A percentile compares a stretch with the other conserved stretches of the same genome.
phyloP scores from a whole-genome alignment of 2,888 invertebrate genomes.

The Oxystoma pomonae region DNA sequence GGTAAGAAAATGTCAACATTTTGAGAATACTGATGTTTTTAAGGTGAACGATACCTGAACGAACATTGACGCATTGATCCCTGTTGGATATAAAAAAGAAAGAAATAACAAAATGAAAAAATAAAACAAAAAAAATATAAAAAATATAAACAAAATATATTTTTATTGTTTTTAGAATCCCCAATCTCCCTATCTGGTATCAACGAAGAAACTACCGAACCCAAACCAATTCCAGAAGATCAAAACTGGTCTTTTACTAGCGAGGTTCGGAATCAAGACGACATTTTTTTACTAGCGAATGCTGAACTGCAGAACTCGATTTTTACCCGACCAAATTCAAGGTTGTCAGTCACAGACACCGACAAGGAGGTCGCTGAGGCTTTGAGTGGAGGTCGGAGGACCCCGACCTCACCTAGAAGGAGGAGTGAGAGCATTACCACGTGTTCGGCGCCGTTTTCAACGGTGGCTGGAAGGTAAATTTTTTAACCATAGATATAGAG shows the following conservation, averaged over 20 bases:
- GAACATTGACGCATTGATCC: too few species aligned
- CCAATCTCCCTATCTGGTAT: conserved; percentile 47
- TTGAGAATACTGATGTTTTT: neutral
- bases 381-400: conserved; percentile 50
- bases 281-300: conserved; percentile 53
- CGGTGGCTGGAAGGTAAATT: conserved; percentile 52
- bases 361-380: conserved; percentile 64
- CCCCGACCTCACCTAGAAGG: conserved; percentile 55
- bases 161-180: conserved; percentile 48
- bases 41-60: too few species aligned
- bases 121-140: too few species aligned
- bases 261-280: conserved; percentile 60
- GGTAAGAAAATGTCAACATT: neutral
- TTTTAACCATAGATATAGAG: too few species aligned
- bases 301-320: conserved; percentile 34
- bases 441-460: conserved; percentile 60
- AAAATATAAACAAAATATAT: neutral
- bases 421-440: conserved; percentile 54
- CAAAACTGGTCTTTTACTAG: conserved; percentile 66
- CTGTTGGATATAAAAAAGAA: too few species aligned
- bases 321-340: conserved; percentile 53
- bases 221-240: conserved; percentile 43
- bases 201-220: conserved; percentile 54
- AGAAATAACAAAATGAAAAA: too few species aligned
- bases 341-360: conserved; percentile 60